These are phyloP conservation scores for Odontamblyopus rebecca DNA, from an alignment of 2,797 vertebrate species.

Conservation along the genomic window DNA sequence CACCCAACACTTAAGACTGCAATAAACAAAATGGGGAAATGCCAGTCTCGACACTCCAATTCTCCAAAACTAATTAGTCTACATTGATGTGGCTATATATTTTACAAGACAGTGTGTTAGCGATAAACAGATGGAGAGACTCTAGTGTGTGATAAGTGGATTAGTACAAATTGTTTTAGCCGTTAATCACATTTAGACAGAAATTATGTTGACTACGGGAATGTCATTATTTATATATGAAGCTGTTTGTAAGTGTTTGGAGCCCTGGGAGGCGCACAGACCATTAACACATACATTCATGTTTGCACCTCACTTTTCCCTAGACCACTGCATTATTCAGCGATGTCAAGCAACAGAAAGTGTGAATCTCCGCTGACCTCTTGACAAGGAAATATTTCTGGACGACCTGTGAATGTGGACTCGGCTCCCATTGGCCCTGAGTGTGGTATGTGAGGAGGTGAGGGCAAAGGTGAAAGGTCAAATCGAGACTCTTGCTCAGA, in stretches of 20 bases:
- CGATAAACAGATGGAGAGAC: constrained; percentile 19
- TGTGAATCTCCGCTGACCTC: constrained; percentile 39
- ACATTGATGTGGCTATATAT: constrained; percentile 8
- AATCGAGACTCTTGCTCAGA: constrained; percentile 33
- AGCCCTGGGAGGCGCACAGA: not conserved
- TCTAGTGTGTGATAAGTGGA: constrained; percentile 10
- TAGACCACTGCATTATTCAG: constrained; percentile 36
- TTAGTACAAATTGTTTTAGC: constrained; percentile 13
- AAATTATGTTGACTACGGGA: not conserved
- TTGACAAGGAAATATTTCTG: constrained; percentile 48
- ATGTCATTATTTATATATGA: not conserved
- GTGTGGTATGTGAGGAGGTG: constrained; percentile 44
- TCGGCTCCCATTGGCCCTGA: constrained; percentile 37
- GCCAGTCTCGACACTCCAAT: constrained; percentile 2
- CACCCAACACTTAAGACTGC: not conserved
- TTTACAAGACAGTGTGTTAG: constrained; percentile 8
- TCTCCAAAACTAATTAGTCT: constrained; percentile 15
- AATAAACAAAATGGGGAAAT: constrained; percentile 1
- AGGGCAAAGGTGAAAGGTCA: constrained; percentile 53
- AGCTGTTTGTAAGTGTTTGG: constrained; percentile 8
- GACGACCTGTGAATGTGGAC: constrained; percentile 50
- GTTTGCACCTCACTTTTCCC: constrained; percentile 16
- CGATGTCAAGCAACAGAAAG: constrained; percentile 36
- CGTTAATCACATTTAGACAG: constrained; percentile 8
- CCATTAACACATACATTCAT: constrained; percentile 14